A percentile compares a stretch with the other conserved stretches of the same genome.
Evolutionary conservation across 35 echinoderm and acorn worm species (phyloP).

Genomic region (Chiridota heheva): DNA sequence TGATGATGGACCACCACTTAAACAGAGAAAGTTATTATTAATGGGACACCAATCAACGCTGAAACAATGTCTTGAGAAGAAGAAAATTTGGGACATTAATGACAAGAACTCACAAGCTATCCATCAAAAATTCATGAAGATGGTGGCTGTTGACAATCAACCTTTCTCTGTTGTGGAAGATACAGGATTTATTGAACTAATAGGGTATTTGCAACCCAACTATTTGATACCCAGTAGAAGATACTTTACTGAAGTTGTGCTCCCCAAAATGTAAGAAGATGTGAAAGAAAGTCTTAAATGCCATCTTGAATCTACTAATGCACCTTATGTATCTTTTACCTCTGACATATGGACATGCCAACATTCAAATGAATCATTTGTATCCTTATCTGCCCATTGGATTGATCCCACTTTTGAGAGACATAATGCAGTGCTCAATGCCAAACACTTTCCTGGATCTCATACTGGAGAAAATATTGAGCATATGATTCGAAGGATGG

Average conservation of each 20-base stretch:
- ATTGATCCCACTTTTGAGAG: neutral
- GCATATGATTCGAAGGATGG: slow-evolving; percentile 11
- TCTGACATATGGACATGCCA: slow-evolving; percentile 10
- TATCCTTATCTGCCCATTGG: slow-evolving; percentile 9
- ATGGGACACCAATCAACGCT: neutral
- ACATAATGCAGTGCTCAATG: slow-evolving; percentile 1
- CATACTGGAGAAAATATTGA: slow-evolving; percentile 25
- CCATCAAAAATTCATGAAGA: neutral
- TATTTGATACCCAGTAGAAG: neutral
- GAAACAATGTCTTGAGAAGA: neutral
- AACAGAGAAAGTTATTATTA: neutral
- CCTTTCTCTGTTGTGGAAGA: neutral
- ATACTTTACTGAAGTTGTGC: slow-evolving; percentile 14
- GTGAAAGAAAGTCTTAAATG: neutral
- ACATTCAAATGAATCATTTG: slow-evolving; percentile 1
- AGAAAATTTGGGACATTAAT: slow-evolving; percentile 8
- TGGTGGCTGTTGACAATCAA: neutral
- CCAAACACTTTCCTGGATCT: slow-evolving; percentile 18
- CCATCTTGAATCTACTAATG: neutral
- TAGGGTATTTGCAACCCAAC: neutral
- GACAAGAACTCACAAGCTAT: neutral
- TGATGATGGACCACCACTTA: neutral
- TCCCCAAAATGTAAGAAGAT: slow-evolving; percentile 1
- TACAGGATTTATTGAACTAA: slow-evolving; percentile 4
- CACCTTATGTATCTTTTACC: neutral